A percentile compares a stretch with the other conserved stretches of the same genome.
These are phyloP conservation scores for Turnix velox DNA, from an alignment of 2,113 vertebrate species.

Conservation along the genomic window DNA sequence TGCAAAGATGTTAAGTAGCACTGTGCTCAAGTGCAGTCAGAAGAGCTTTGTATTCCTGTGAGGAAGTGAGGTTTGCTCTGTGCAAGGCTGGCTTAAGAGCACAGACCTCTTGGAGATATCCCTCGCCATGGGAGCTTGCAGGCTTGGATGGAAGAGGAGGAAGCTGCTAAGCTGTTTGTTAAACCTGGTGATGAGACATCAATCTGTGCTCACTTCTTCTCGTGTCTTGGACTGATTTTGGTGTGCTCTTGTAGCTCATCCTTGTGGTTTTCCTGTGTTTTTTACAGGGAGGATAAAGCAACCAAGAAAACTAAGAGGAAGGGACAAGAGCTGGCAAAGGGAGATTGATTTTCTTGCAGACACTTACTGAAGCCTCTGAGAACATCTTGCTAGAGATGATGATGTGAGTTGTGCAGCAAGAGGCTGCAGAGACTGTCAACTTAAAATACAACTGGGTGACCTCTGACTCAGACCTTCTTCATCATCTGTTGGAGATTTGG, in stretches of 20 bases:
- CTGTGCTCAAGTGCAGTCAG: background rate
- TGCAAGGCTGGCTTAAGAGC: background rate
- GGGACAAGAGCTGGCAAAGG: background rate
- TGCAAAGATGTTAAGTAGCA: too few species aligned
- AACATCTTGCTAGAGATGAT: background rate
- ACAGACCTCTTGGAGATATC: background rate
- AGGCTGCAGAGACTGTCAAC: background rate
- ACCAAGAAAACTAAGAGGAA: background rate
- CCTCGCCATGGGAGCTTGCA: background rate
- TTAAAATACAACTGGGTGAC: background rate
- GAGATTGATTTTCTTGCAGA: background rate
- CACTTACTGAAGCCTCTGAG: background rate
- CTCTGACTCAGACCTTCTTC: background rate
- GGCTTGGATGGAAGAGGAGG: background rate
- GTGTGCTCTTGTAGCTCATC: background rate
- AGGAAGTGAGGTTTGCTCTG: background rate
- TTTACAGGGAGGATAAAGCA: background rate
- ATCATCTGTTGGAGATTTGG: background rate
- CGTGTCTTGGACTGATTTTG: background rate
- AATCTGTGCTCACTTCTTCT: background rate
- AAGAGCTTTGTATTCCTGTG: rapidly evolving
- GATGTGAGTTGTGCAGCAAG: background rate
- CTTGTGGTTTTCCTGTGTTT: background rate
- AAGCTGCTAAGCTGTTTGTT: background rate
- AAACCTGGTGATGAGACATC: background rate